Evolutionary conservation across 2,797 vertebrate species (phyloP).

Genomic region (Falco novaeseelandiae): DNA sequence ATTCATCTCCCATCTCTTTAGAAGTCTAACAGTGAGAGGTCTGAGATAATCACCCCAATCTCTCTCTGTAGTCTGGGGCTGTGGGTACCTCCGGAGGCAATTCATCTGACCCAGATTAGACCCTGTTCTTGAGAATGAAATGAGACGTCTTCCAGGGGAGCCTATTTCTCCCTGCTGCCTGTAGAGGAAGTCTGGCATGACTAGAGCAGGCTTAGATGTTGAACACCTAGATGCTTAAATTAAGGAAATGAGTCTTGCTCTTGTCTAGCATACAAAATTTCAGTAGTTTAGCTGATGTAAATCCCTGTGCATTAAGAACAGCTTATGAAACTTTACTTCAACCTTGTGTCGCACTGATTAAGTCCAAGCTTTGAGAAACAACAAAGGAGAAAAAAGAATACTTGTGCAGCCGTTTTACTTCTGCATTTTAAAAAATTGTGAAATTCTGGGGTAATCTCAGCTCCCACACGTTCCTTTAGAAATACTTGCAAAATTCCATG

Average conservation of each 20-base stretch:
- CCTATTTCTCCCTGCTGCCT: not conserved
- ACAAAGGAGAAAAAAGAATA: accelerated
- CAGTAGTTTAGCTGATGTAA: not conserved
- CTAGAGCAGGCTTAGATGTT: not conserved
- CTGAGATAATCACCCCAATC: constrained; percentile 46
- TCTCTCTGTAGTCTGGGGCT: constrained; percentile 3
- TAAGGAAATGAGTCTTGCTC: not conserved
- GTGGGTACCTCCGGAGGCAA: not conserved
- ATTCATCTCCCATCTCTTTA: constrained; percentile 36
- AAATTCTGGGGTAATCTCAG: not conserved
- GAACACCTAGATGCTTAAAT: not conserved
- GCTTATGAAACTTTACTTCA: not conserved
- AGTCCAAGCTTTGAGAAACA: not conserved
- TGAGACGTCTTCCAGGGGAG: not conserved
- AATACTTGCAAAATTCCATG: not conserved
- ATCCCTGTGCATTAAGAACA: not conserved
- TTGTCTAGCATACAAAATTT: not conserved
- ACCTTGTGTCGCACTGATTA: accelerated
- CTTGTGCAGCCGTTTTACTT: not conserved
- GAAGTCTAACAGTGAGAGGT: constrained; percentile 18
- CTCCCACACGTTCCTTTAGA: not conserved
- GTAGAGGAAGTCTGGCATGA: not conserved
- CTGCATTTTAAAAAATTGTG: not conserved
- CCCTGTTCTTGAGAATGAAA: not conserved
- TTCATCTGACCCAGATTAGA: constrained; percentile 1